Conservation (phyloP, 2,113 vertebrate genomes). For the Rhynchopsitta pachyrhyncha region DNA sequence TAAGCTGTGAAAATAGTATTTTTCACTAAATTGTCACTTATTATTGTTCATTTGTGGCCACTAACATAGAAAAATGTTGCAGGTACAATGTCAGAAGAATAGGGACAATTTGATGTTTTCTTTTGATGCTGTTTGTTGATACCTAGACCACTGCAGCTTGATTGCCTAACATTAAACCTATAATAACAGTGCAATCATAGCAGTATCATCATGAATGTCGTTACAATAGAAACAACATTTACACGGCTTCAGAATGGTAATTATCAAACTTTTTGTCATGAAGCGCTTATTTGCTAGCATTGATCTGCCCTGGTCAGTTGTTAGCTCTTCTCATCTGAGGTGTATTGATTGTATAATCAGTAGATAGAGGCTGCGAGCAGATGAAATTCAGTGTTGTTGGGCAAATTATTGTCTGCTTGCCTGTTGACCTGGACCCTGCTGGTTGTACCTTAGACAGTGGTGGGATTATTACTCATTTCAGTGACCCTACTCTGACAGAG, state of each 20-base stretch:
- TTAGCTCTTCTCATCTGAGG: constrained; percentile 97
- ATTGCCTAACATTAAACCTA: constrained; percentile 99
- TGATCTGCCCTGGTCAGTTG: constrained; percentile 98
- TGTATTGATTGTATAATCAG: constrained; percentile 99
- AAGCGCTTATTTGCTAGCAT: constrained; percentile 98
- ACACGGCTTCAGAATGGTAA: constrained; percentile 91
- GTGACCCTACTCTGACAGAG: constrained; percentile 77
- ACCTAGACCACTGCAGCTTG: constrained; percentile 99
- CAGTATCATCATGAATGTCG: constrained; percentile 94
- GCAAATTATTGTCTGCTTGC: constrained; percentile 96
- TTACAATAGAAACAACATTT: constrained; percentile 90
- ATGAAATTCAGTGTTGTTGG: constrained; percentile 97
- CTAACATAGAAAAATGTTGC: constrained; percentile 85
- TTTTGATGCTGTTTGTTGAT: constrained; percentile 98
- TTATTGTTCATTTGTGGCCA: constrained; percentile 92
- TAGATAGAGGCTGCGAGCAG: constrained; percentile 90
- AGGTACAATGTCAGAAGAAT: constrained; percentile 95
- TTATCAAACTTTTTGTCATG: constrained; percentile 96
- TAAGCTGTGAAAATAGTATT: constrained; percentile 85
- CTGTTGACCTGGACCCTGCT: constrained; percentile 91
- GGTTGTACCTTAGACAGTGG: constrained; percentile 80
- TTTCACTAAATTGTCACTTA: constrained; percentile 89
- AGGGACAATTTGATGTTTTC: constrained; percentile 97
- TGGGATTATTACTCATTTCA: constrained; percentile 82
- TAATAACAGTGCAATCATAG: constrained; percentile 99